phyloP scores from a whole-genome alignment of 2,888 invertebrate genomes.

The Stramonita haemastoma region DNA sequence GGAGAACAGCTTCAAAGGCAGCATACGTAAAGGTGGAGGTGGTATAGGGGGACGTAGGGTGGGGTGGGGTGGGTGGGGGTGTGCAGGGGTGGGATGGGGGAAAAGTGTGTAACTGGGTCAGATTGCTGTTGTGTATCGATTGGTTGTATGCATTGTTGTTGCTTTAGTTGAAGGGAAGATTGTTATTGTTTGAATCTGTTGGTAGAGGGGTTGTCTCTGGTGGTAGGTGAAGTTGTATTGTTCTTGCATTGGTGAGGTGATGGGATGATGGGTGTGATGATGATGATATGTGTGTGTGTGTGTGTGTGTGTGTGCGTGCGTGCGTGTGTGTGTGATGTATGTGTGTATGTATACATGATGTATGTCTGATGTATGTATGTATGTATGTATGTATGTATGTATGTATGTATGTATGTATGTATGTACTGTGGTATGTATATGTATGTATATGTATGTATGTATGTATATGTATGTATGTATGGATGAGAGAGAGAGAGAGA shows the following conservation, averaged over 20 bases:
- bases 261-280: too few relatives aligned
- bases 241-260: too few relatives aligned
- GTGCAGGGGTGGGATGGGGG: neutral
- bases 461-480: neutral
- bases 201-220: too few relatives aligned
- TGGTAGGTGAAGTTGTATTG: too few relatives aligned
- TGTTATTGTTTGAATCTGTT: too few relatives aligned
- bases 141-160: neutral
- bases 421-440: neutral
- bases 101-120: too few relatives aligned
- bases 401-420: neutral
- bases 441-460: neutral
- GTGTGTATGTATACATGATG: neutral
- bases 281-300: too few relatives aligned
- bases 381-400: neutral
- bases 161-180: neutral
- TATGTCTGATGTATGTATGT: neutral
- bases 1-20: too few relatives aligned
- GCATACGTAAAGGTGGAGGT: neutral
- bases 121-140: too few relatives aligned
- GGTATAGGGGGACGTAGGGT: neutral
- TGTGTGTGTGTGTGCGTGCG: neutral
- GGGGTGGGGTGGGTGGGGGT: neutral
- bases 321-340: neutral
- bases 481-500: neutral